Base-by-base conservation (phyloP, 92 coral and sea anemone species). In the Phenganax marumi region DNA sequence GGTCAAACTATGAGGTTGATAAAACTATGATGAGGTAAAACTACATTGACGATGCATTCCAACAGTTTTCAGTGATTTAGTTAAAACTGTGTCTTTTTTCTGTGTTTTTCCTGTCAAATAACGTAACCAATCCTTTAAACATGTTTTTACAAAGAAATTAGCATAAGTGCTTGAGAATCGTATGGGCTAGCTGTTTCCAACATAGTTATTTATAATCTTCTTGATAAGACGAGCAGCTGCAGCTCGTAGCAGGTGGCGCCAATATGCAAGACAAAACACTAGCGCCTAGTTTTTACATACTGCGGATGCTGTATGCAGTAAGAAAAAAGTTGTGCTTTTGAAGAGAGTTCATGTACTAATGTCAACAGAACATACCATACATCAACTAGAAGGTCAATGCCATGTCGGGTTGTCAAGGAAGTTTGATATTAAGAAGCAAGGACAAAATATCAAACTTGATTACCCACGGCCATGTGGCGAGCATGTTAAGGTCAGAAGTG, bases 161-260 rank as follows among this genome's bases (percentile, higher is more conserved):
- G 72, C 72, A 66, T 66, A 66, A 25, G 12, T 64, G 70, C 26
- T 64, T 22, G 19, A 22, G 72, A 66, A 66, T 23, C 48, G 49
- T n/a, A 25, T 66, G 72, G 43, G 26, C 72, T 66, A 49, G 49
- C 50, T 66, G 72, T 24, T 25, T 66, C 72, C 14, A 66, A 66
- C 72, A 33, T 49, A 66, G 49, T 66, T 66, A 18, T 66, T 66
- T 25, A 12, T 66, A 62, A 19, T 58, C 3, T 66, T 49, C 72
- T 55, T 57, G 83, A 78, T 78, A 78, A 63, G 73, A 78, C 39
- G 61, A 62, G 53, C 83, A 78, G 83, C 83, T 78, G 83, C n/a
- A 48, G n/a, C 47, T 8, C 10, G 33, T 62, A 50, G 83, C 83
- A 78, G 83, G 83, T 78, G 83, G 83, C 70, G 33, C 24, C 17